Base-by-base conservation (phyloP, 2,113 vertebrate genomes). In the Oxyruncus cristatus region DNA sequence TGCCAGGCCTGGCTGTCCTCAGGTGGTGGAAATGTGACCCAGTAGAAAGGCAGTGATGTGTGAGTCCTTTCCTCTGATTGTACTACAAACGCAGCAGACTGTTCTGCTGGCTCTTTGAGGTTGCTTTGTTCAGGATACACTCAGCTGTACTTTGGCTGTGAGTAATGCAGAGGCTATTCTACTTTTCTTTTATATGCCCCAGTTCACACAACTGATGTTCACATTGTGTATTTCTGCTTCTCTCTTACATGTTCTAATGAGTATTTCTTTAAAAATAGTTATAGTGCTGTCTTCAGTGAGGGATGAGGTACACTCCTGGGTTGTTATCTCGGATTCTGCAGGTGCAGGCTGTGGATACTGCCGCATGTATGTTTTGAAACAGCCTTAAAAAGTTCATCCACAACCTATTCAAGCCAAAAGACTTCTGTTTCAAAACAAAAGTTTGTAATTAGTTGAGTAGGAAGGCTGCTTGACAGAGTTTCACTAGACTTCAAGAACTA, bases 131-230 rank as follows among this genome's bases (percentile, higher is more conserved):
- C 83, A 84, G 92, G 76, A 83, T 77, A 28, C 1, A 1, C 52
- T 67, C 63, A 77, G 75, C 50, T 75, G 0, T 63, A 11, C 52
- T 86, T 67, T 2, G 10, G 11, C 76, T 88, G 52, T 95, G 94
- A 95, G 76, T 93, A 95, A 95, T 71, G 76, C 83, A 89, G 56
- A 41, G 75, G 32, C 41, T 94, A 61, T 96, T 93, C 67, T 68
- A 15, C 74, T 83, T 83, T 85, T 67, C 47, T 84, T 85, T 81
- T 20, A 7, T 44, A 4, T 65, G 49, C 22, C 41, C 24, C 0
- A 9, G 3, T 65, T 96, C 59, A 68, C 82, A 62, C 37, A 44
- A 15, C 47, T 47, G 76, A 71, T 56, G 61, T 67, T 93, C 76
- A 52, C 61, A 58, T 80, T 63, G 56, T 86, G 72, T 83, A 44